Base-by-base conservation (phyloP, 2,888 invertebrate genomes). In the Hedya salicella region DNA sequence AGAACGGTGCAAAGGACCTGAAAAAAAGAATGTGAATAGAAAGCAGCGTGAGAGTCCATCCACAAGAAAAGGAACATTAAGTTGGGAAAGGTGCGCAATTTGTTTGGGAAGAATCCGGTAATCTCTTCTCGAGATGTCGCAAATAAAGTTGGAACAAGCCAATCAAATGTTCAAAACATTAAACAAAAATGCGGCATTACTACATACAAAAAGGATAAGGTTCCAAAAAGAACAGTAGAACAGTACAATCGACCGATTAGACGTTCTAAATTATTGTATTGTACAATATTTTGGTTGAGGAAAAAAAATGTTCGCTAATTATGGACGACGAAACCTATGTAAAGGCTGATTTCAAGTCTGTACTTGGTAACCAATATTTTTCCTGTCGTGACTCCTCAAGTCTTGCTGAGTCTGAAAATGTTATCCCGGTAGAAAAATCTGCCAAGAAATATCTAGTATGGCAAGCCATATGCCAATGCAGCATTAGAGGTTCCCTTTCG, bases 251-350 rank as follows among this genome's bases (percentile, higher is more conserved):
- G 30, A 14, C 25, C 49, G 8, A 16, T 50, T 6, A 14, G 49
- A 14, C 30, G 49, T 30, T 49, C 49, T n/a, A 30, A 9, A 14
- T 49, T 50, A 14, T 50, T 50, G 30, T 50, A 14, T 30, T n/a
- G n/a, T n/a, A n/a, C n/a, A 30, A 14, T 8, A 14, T 50, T 9
- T 49, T 49, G 14, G 30, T 49, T 16, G 14, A 30, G 30, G 30
- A 32, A 50, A 50, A 50, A 16, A 14, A n/a, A n/a, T n/a, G 16
- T 32, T 50, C 30, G 16, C 30, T 50, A 50, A 50, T 50, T 19
- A 52, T 52, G 13, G 52, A 39, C n/a, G 36, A 39, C 36, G 52
- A 52, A 52, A 52, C 52, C n/a, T n/a, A n/a, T n/a, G n/a, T n/a
- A n/a, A n/a, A n/a, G n/a, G n/a, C n/a, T n/a, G n/a, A n/a, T n/a